A percentile compares a stretch with the other conserved stretches of the same genome.
phyloP scores from a whole-genome alignment of 2,888 invertebrate species.

The Alitta virens region DNA sequence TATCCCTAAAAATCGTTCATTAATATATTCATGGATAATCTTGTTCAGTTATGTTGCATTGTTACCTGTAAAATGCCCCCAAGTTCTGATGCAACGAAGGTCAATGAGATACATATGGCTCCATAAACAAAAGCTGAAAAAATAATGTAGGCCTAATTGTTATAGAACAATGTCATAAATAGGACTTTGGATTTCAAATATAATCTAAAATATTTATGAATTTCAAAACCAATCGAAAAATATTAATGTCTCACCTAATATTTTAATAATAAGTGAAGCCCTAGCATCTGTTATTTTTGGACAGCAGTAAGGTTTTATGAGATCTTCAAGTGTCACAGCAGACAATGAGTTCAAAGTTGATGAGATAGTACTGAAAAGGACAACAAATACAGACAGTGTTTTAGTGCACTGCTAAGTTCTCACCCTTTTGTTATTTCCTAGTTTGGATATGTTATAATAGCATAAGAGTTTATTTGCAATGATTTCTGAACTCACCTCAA shows the following conservation, averaged over 20 bases:
- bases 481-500: slow-evolving; percentile 68
- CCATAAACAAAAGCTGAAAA: slow-evolving; percentile 21
- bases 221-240: too few relatives aligned
- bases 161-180: too few relatives aligned
- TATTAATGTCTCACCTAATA: slow-evolving; percentile 59
- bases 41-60: too few relatives aligned
- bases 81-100: slow-evolving; percentile 81
- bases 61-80: slow-evolving; percentile 83
- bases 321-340: slow-evolving; percentile 86
- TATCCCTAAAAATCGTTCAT: too few relatives aligned
- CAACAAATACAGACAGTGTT: too few relatives aligned
- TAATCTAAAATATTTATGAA: too few relatives aligned
- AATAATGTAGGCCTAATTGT: too few relatives aligned
- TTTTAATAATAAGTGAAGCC: slow-evolving; percentile 74
- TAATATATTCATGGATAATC: too few relatives aligned
- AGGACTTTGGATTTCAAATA: too few relatives aligned
- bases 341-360: slow-evolving; percentile 91
- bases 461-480: too few relatives aligned
- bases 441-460: too few relatives aligned
- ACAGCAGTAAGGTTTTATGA: slow-evolving; percentile 70
- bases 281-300: slow-evolving; percentile 70
- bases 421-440: too few relatives aligned
- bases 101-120: slow-evolving; percentile 63
- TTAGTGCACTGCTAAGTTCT: not conserved
- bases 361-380: slow-evolving; percentile 77